phyloP scores from a whole-genome alignment of 2,888 invertebrate species.

The Sthenelais limicola region DNA sequence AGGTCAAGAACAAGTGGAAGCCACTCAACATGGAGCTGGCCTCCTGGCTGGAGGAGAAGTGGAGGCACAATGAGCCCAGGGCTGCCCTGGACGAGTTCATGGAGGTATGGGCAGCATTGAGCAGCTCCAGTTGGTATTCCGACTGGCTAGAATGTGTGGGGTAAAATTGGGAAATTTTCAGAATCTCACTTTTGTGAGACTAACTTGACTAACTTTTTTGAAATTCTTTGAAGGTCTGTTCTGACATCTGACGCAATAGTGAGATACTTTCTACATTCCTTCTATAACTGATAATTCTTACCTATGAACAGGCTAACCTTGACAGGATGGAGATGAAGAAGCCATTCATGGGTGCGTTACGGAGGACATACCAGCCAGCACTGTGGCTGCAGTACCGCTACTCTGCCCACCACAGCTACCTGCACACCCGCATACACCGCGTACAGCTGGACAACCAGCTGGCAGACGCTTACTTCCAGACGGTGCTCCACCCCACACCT shows the following conservation, averaged over 20 bases:
- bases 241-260: no score
- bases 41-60: conserved; percentile 87
- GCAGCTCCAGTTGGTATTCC: no score
- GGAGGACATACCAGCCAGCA: conserved; percentile 82
- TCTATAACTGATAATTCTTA: no score
- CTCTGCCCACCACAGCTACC: conserved; percentile 80
- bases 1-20: conserved; percentile 86
- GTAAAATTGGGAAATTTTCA: no score
- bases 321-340: conserved; percentile 90
- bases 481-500: conserved; percentile 79
- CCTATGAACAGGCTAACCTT: conserved; percentile 80
- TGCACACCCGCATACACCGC: conserved; percentile 80
- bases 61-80: conserved; percentile 79
- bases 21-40: conserved; percentile 83
- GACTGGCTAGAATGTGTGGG: no score
- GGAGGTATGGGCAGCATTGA: conserved; percentile 71
- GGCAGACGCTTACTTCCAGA: conserved; percentile 81
- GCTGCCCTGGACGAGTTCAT: conserved; percentile 85
- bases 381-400: conserved; percentile 82
- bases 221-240: no score
- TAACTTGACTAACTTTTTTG: no score
- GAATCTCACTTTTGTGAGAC: no score
- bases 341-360: conserved; percentile 85
- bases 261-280: no score
- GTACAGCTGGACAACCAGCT: conserved; percentile 84